Evolutionary conservation across 2,797 vertebrate species (phyloP).

Genomic region (Anabacerthia variegaticeps): DNA sequence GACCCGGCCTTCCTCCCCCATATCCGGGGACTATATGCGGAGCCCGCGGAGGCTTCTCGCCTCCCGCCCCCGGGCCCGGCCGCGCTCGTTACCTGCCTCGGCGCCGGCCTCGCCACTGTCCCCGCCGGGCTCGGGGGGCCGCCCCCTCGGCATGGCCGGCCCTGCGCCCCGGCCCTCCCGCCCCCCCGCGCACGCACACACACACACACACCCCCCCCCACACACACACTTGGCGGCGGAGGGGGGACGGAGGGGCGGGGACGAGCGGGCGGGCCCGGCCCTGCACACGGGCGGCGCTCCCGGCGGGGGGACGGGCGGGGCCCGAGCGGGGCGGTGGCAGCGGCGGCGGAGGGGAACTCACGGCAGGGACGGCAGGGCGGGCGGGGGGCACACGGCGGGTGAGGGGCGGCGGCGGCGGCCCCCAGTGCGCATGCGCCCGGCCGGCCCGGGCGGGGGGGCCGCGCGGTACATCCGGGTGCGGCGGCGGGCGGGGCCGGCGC

Average conservation of each 20-base stretch:
- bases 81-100: constrained; percentile 69
- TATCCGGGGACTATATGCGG: constrained; percentile 73
- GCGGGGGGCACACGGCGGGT: constrained; percentile 9
- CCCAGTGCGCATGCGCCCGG: not conserved
- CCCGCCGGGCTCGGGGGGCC: constrained; percentile 90
- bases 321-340: too few species aligned
- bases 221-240: not conserved
- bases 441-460: not conserved
- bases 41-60: constrained; percentile 55
- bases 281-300: not conserved
- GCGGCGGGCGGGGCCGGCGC: not conserved
- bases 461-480: not conserved
- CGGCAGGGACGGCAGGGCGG: not conserved
- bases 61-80: not conserved
- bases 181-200: not conserved
- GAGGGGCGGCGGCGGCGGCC: not conserved
- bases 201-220: not conserved
- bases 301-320: not conserved
- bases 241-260: not conserved
- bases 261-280: not conserved
- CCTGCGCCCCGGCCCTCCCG: not conserved
- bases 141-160: constrained; percentile 95
- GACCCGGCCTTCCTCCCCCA: constrained; percentile 68
- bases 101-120: constrained; percentile 82
- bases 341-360: not conserved